Base-by-base conservation (phyloP, 2,888 invertebrate genomes). In the Sphecodes monilicornis region DNA sequence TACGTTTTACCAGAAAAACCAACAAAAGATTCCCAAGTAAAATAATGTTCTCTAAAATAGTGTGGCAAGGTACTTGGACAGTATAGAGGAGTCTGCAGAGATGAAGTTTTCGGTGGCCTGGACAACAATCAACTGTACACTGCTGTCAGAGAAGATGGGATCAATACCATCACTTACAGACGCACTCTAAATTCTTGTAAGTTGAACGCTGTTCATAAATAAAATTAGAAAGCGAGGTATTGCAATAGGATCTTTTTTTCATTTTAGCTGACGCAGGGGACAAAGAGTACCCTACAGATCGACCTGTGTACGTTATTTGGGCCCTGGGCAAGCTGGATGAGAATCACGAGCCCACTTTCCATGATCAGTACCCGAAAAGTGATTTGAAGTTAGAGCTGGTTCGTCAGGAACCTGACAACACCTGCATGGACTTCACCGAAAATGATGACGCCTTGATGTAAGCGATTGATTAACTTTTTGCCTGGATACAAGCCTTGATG, bases 31-130 rank as follows among this genome's bases (percentile, higher is more conserved):
- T 64, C 16, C 26, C 10, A 39, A 13, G 1, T 72, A 3, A 18
- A 1, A 39, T 29, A 68, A 82, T 68, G 41, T 11, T 66, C 85
- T 92, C 16, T 46, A 54, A 16, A 95, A 89, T 94, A 97, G 97
- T 98, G 98, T 93, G 97, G 97, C 69, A 98, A 97, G 95, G 98
- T 98, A 82, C 95, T 98, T 91, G 98, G 98, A 1, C 97, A 97
- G 91, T 97, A 98, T 94, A 97, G 96, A 94, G 98, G 98, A 60
- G 98, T 98, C 57, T 98, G 98, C 91, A 97, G 96, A 87, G 98
- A 98, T 94, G 97, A 97, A 82, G 95, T 96, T n/a, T 96, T 98
- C 3, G 98, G 98, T 43, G 98, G 98, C 0, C 96, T 96, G 88
- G 98, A 98, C 93, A 97, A 96, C 93, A 97, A 97, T 94, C 98